Evolutionary conservation across 2,113 vertebrate genomes (phyloP).

Genomic region (Burhinus bistriatus): DNA sequence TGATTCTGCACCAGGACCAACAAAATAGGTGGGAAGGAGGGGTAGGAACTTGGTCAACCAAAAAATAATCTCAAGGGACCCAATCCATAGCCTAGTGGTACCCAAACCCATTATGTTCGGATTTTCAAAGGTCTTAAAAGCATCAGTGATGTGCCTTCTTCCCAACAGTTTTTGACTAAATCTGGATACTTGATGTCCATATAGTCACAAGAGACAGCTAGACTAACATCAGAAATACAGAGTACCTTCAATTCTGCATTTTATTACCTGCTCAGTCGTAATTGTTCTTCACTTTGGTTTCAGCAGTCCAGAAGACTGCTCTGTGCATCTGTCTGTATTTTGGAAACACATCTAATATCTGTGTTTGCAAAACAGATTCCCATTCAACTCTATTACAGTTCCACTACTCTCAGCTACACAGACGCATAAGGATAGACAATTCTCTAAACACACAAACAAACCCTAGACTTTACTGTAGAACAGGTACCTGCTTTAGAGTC

Average conservation of each 20-base stretch:
- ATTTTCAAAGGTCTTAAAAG: background rate
- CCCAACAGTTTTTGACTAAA: background rate
- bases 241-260: background rate
- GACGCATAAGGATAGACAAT: background rate
- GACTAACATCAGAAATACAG: background rate
- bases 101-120: background rate
- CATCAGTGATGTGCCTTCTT: background rate
- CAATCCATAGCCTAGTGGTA: background rate
- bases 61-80: background rate
- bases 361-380: slow-evolving; percentile 43
- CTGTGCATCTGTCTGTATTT: slow-evolving; percentile 20
- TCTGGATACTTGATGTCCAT: background rate
- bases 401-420: slow-evolving; percentile 4
- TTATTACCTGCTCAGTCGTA: background rate
- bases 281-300: background rate
- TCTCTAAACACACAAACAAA: slow-evolving; percentile 47
- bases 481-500: slow-evolving; percentile 2
- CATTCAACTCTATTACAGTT: slow-evolving; percentile 26
- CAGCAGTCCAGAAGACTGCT: slow-evolving; percentile 17
- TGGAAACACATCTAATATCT: slow-evolving; percentile 27
- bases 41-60: background rate
- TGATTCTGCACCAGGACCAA: background rate
- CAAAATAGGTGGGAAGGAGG: background rate
- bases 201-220: background rate
- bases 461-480: slow-evolving; percentile 48